A percentile compares a stretch with the other conserved stretches of the same genome.
Conservation (phyloP, 2,888 invertebrate genomes). For the Microctonus aethiopoides region DNA sequence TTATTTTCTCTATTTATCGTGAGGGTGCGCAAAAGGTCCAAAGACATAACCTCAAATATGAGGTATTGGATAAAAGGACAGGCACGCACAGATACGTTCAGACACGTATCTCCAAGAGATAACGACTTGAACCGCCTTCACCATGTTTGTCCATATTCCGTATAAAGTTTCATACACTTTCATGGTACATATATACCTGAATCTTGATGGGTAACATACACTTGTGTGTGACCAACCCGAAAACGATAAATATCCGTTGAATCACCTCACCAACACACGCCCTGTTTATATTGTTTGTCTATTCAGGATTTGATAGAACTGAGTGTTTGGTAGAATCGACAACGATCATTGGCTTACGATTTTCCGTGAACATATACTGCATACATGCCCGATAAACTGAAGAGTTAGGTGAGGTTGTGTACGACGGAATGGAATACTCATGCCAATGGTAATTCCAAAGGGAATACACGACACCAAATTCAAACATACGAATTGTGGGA, state of each 20-base stretch:
- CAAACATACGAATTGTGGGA: not conserved
- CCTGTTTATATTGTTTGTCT: not conserved
- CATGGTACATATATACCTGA: not conserved
- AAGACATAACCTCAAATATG: not conserved
- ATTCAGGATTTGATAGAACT: not conserved
- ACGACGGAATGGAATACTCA: too few relatives aligned
- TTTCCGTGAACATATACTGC: not conserved
- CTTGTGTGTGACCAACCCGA: not conserved
- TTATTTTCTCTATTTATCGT: not conserved
- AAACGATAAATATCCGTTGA: not conserved
- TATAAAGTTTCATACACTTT: too few relatives aligned
- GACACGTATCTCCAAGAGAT: too few relatives aligned
- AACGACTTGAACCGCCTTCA: not conserved
- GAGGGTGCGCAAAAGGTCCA: not conserved
- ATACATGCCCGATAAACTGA: not conserved
- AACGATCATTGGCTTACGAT: not conserved
- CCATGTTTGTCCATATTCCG: not conserved
- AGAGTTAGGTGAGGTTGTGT: not conserved
- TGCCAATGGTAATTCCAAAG: too few relatives aligned
- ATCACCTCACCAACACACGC: not conserved
- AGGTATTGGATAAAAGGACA: not conserved
- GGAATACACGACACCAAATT: not conserved
- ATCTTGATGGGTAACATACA: not conserved
- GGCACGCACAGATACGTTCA: too few relatives aligned
- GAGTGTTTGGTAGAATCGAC: not conserved